phyloP scores from a whole-genome alignment of 2,113 vertebrate genomes.

The Petrocephalus zakoni region DNA sequence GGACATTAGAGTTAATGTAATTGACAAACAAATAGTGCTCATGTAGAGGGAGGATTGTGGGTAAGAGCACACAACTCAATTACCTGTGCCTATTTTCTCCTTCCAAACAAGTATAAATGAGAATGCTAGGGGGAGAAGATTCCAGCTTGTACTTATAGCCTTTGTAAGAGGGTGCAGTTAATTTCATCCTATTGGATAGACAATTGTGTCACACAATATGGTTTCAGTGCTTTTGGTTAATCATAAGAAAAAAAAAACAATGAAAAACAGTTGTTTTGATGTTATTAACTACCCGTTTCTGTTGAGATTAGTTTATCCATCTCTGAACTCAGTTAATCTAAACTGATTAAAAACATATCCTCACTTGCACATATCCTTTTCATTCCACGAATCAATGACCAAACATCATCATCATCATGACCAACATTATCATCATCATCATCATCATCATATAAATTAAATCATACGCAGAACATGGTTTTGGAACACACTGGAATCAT shows the following conservation, averaged over 20 bases:
- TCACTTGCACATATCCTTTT: not conserved
- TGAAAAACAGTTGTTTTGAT: not conserved
- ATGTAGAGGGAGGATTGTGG: conserved; percentile 22
- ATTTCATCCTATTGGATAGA: not conserved
- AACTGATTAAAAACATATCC: not conserved
- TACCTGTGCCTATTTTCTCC: not conserved
- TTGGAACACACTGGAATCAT: not conserved
- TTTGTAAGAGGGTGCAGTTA: not conserved
- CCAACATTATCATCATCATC: not conserved
- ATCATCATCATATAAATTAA: not conserved
- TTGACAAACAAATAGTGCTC: conserved; percentile 39
- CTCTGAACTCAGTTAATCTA: not conserved
- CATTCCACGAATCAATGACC: not conserved
- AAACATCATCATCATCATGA: not conserved
- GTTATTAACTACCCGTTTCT: not conserved
- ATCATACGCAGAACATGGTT: not conserved
- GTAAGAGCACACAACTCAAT: conserved; percentile 17
- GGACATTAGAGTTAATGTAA: conserved; percentile 32
- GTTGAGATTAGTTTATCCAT: not conserved
- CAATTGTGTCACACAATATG: not conserved
- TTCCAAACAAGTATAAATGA: conserved; percentile 9
- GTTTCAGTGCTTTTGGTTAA: not conserved
- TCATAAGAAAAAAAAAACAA: not conserved
- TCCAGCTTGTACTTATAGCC: not conserved
- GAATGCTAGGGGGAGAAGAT: not conserved